phyloP scores from a whole-genome alignment of 2,113 vertebrate genomes.

The Gadus macrocephalus region DNA sequence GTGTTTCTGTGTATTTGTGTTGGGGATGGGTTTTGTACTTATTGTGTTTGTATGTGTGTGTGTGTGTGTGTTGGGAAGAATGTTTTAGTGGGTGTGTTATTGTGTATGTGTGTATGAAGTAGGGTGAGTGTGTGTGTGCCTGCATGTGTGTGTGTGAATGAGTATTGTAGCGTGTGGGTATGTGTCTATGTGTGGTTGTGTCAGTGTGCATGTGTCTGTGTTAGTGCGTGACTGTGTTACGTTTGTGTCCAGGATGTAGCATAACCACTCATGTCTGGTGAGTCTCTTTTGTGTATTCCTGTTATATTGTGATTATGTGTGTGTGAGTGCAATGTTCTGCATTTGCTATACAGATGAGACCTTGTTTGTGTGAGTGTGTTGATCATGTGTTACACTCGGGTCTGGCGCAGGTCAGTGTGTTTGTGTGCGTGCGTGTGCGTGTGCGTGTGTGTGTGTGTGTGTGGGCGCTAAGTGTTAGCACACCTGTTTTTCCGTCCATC shows the following conservation, averaged over 20 bases:
- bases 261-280: neutral
- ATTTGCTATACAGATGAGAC: constrained; percentile 1
- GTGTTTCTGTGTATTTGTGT: no score
- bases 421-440: neutral
- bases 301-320: neutral
- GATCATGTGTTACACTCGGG: neutral
- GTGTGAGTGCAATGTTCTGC: neutral
- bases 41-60: no score
- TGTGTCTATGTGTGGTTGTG: no score
- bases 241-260: neutral
- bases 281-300: constrained; percentile 4
- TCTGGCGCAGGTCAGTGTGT: neutral
- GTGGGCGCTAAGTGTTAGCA: constrained; percentile 15
- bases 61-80: no score
- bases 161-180: no score
- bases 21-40: no score
- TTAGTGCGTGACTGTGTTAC: constrained; percentile 2
- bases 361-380: neutral
- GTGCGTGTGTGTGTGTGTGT: constrained; percentile 5
- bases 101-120: neutral
- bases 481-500: constrained; percentile 68
- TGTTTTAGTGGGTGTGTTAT: neutral
- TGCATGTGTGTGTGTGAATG: no score
- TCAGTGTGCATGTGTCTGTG: constrained; percentile 17
- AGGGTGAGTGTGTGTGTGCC: no score